Evolutionary conservation across 37 sponge, comb jelly and placozoan genomes (phyloP).

Genomic region (Dysidea cf. avara): DNA sequence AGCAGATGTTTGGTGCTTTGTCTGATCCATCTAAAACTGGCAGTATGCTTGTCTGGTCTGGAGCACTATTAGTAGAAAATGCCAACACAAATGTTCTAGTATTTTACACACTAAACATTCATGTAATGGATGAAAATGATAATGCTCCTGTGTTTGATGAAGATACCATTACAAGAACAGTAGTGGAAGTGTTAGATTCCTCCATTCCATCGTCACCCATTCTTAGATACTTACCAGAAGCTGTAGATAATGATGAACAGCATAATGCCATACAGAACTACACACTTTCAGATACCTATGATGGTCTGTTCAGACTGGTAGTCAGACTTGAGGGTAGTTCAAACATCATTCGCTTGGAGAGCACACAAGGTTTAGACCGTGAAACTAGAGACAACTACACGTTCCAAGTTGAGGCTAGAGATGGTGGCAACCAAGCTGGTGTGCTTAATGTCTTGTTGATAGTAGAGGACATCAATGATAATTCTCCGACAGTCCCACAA

Average conservation of each 20-base stretch:
- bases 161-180: not conserved
- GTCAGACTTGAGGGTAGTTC: too few relatives aligned
- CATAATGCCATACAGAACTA: too few relatives aligned
- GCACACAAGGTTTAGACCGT: not conserved
- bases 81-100: slow-evolving; percentile 7
- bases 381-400: slow-evolving; percentile 12
- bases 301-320: too few relatives aligned
- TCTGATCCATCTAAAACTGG: too few relatives aligned
- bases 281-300: too few relatives aligned
- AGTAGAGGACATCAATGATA: slow-evolving; percentile 63
- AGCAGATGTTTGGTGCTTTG: not conserved
- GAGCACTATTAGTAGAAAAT: not conserved
- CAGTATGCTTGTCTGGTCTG: too few relatives aligned
- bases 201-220: too few relatives aligned
- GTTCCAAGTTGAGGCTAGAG: slow-evolving; percentile 8
- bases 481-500: slow-evolving; percentile 43
- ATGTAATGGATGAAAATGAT: not conserved
- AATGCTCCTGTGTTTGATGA: not conserved
- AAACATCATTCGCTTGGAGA: too few relatives aligned
- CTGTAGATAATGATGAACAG: too few relatives aligned
- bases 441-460: not conserved
- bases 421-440: slow-evolving; percentile 1
- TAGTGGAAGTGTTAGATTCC: too few relatives aligned
- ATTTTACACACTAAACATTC: not conserved
- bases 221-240: too few relatives aligned